Conservation (phyloP, 2,113 vertebrate species). For the Melanerpes formicivorus region DNA sequence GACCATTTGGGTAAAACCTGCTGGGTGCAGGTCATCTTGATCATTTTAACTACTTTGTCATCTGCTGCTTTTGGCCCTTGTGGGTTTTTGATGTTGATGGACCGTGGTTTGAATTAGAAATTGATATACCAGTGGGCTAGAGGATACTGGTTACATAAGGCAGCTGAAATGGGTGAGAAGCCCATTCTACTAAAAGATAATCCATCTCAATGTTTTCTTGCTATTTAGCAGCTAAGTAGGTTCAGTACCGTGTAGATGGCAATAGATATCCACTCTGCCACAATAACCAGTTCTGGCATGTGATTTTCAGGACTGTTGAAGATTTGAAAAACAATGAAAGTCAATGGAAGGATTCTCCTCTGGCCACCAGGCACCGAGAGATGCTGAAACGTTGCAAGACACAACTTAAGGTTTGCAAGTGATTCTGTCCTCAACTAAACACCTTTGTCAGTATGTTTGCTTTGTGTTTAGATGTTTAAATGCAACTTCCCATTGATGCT, state of each 20-base stretch:
- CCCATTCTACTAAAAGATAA: not conserved
- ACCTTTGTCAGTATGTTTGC: not conserved
- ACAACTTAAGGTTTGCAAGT: constrained; percentile 92
- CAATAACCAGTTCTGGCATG: not conserved
- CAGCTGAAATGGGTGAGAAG: not conserved
- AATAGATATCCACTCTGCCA: not conserved
- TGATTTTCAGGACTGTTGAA: constrained; percentile 89
- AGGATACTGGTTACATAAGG: not conserved
- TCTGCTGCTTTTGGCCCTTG: not conserved
- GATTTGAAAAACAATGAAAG: constrained; percentile 97
- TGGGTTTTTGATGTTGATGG: rapidly evolving
- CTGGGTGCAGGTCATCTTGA: not conserved
- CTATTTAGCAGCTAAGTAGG: not conserved
- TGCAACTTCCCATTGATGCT: not conserved
- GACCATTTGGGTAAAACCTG: rapidly evolving
- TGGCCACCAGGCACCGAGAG: constrained; percentile 93
- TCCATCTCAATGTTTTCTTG: not conserved
- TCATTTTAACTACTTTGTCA: rapidly evolving
- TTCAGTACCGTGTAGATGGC: not conserved
- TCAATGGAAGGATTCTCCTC: constrained; percentile 96
- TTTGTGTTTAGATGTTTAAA: not conserved
- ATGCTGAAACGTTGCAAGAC: constrained; percentile 99
- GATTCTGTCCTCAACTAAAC: not conserved
- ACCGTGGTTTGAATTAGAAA: not conserved
- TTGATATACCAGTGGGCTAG: not conserved